Evolutionary conservation across 2,888 invertebrate species (phyloP).

Genomic region (Chrysotoxum bicinctum): DNA sequence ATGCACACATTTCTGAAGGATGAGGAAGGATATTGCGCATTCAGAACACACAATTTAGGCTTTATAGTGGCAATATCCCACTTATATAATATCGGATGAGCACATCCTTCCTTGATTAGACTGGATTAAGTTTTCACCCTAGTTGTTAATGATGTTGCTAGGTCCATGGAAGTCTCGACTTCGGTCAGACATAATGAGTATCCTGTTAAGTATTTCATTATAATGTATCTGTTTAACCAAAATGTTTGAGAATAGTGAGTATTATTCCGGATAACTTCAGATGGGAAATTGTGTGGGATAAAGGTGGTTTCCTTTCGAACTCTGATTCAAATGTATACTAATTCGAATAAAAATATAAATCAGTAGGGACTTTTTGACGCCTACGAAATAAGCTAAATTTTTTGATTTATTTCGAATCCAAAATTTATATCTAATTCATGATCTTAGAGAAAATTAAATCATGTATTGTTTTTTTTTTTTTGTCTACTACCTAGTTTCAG

Average conservation of each 20-base stretch:
- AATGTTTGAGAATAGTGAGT: neutral
- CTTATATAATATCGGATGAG: constrained; percentile 2
- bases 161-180: neutral
- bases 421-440: no score
- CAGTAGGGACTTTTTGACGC: no score
- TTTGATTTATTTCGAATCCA: no score
- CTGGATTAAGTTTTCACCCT: constrained; percentile 45
- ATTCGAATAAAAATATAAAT: neutral
- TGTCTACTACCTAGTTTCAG: constrained; percentile 17
- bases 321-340: neutral
- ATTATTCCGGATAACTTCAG: neutral
- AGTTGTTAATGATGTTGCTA: neutral
- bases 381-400: no score
- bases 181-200: constrained; percentile 16
- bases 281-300: neutral
- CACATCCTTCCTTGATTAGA: constrained; percentile 60
- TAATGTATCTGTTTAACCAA: neutral
- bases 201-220: constrained; percentile 22
- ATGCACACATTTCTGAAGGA: neutral
- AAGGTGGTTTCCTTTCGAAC: neutral
- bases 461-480: neutral
- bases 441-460: no score
- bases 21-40: constrained; percentile 26
- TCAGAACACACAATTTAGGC: constrained; percentile 34
- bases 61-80: constrained; percentile 2